These are phyloP conservation scores for Potamarius usumacintae DNA, from an alignment of 2,113 vertebrate genomes.

Conservation along the genomic window DNA sequence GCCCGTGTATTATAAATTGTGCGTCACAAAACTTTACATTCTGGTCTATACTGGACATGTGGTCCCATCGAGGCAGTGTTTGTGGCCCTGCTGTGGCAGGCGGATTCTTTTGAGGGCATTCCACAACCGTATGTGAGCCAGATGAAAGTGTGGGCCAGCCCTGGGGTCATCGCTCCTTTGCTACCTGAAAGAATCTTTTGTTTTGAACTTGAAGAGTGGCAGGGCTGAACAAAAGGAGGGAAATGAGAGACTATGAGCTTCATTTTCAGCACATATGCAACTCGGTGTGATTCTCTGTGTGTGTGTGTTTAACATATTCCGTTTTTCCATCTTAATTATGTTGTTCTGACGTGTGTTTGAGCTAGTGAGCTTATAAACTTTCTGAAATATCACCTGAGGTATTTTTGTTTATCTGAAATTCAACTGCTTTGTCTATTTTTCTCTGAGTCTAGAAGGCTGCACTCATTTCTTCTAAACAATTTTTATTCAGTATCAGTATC, in stretches of 20 bases:
- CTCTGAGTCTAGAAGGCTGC: too few relatives aligned
- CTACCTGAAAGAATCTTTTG: constrained; percentile 28
- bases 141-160: constrained; percentile 14
- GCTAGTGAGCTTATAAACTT: background rate
- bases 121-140: constrained; percentile 10
- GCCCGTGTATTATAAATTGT: background rate
- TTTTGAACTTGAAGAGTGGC: constrained; percentile 19
- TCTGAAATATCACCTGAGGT: background rate
- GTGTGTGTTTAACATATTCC: constrained; percentile 4
- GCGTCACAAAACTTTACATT: background rate
- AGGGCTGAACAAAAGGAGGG: constrained; percentile 19
- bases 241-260: constrained; percentile 1
- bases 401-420: background rate
- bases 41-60: background rate
- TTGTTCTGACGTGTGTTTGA: background rate
- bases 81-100: background rate
- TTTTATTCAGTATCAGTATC: background rate
- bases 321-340: constrained; percentile 21
- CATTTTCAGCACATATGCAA: background rate
- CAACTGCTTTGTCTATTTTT: background rate
- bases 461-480: background rate
- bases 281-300: constrained; percentile 2
- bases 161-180: background rate
- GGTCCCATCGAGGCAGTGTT: background rate
- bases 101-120: background rate